Evolutionary conservation across 23 tunicate genomes (phyloP).

Genomic region (Styela plicata): DNA sequence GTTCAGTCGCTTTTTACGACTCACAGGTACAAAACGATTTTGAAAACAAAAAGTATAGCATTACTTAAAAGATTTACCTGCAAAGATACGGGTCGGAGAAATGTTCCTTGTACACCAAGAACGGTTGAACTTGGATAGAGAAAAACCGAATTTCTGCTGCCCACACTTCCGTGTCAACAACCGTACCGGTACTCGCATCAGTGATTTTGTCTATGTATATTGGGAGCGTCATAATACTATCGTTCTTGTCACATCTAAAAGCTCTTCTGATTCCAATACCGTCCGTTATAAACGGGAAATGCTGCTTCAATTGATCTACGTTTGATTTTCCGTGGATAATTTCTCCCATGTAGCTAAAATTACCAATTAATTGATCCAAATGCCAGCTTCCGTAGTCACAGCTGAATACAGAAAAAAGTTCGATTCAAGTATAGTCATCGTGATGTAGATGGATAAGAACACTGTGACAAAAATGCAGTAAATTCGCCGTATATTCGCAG

Average conservation of each 20-base stretch:
- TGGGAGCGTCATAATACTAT: neutral
- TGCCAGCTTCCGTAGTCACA: neutral
- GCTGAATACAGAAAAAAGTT: neutral
- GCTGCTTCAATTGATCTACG: neutral
- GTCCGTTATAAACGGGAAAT: constrained; percentile 7
- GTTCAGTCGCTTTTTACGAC: no score
- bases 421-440: neutral
- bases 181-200: neutral
- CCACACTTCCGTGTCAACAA: constrained; percentile 21
- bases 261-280: constrained; percentile 53
- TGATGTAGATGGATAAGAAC: no score
- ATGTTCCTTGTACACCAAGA: constrained; percentile 37
- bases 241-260: constrained; percentile 25
- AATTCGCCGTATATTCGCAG: no score
- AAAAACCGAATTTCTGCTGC: constrained; percentile 22
- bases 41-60: no score
- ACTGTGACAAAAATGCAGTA: no score
- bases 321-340: neutral
- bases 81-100: constrained; percentile 62
- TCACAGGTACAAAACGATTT: no score
- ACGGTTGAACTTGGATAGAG: constrained; percentile 56
- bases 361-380: neutral
- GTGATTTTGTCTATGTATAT: neutral
- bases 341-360: neutral
- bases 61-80: constrained; percentile 36